Evolutionary conservation across 2,797 vertebrate species (phyloP).

Genomic region (Loriculus beryllinus): DNA sequence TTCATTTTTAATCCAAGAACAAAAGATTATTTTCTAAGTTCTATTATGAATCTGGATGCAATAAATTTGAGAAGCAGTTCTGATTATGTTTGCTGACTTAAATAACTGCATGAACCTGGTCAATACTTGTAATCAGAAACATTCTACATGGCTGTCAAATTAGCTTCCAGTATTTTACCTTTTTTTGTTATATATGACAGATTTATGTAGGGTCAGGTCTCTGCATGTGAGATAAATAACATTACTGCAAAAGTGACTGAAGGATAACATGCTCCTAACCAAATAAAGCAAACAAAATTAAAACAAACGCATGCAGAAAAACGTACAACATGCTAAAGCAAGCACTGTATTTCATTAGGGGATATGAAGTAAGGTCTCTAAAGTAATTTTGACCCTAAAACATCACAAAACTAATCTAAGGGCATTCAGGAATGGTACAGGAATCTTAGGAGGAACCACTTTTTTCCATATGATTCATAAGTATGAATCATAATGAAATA

Average conservation of each 20-base stretch:
- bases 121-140: not conserved
- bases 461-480: not conserved
- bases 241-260: not conserved
- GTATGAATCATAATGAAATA: not conserved
- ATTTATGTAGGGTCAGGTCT: not conserved
- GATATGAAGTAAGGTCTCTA: not conserved
- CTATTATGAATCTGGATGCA: not conserved
- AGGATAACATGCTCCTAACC: not conserved
- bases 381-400: not conserved
- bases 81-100: not conserved
- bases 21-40: not conserved
- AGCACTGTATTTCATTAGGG: not conserved
- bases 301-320: not conserved
- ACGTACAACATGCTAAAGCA: not conserved
- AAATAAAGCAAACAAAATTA: not conserved
- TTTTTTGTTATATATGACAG: not conserved
- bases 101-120: not conserved
- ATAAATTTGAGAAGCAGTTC: not conserved
- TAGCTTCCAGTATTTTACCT: not conserved
- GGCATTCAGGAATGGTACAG: not conserved
- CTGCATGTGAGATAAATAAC: not conserved
- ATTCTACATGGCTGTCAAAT: not conserved
- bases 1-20: not conserved
- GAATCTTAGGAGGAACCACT: not conserved
- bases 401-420: not conserved